phyloP scores from a whole-genome alignment of 2,888 invertebrate species.

The Drosophila tripunctata region DNA sequence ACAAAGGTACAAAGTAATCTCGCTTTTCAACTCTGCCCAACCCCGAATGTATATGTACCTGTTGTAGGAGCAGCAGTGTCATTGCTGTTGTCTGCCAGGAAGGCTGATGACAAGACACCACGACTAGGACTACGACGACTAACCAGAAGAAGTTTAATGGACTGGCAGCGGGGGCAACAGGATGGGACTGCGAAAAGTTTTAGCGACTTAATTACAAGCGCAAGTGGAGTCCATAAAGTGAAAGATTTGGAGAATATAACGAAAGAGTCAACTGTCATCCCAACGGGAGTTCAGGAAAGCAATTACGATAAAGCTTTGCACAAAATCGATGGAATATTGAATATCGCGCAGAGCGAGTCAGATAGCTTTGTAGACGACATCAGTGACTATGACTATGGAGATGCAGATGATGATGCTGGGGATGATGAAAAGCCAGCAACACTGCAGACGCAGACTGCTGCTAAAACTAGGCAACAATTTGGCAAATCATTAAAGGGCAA shows the following conservation, averaged over 20 bases:
- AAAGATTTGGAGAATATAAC: slow-evolving; percentile 38
- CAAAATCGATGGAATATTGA: slow-evolving; percentile 81
- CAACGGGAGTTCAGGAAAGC: slow-evolving; percentile 33
- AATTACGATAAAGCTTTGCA: slow-evolving; percentile 69
- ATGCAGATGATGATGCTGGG: slow-evolving; percentile 37
- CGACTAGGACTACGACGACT: slow-evolving; percentile 47
- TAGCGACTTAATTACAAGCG: slow-evolving; percentile 80
- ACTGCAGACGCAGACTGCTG: slow-evolving; percentile 19
- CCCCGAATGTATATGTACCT: slow-evolving; percentile 42
- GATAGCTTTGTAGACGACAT: slow-evolving; percentile 45
- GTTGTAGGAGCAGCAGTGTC: slow-evolving; percentile 62
- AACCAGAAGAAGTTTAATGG: slow-evolving; percentile 77
- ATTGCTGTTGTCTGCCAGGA: slow-evolving; percentile 48
- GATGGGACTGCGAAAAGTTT: slow-evolving; percentile 66
- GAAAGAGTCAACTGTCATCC: slow-evolving; percentile 27
- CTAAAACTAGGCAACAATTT: slow-evolving; percentile 64
- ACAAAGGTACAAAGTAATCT: slow-evolving; percentile 35
- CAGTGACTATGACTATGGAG: slow-evolving; percentile 71
- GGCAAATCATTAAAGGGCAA: slow-evolving; percentile 83
- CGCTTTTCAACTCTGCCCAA: slow-evolving; percentile 34
- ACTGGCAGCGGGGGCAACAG: slow-evolving; percentile 39
- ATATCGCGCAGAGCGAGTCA: slow-evolving; percentile 49
- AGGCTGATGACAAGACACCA: slow-evolving; percentile 22
- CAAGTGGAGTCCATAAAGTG: slow-evolving; percentile 56
- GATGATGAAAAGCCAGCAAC: slow-evolving; percentile 3